These are phyloP conservation scores for Glaucidium brasilianum DNA, from an alignment of 2,113 vertebrate genomes.

Conservation along the genomic window DNA sequence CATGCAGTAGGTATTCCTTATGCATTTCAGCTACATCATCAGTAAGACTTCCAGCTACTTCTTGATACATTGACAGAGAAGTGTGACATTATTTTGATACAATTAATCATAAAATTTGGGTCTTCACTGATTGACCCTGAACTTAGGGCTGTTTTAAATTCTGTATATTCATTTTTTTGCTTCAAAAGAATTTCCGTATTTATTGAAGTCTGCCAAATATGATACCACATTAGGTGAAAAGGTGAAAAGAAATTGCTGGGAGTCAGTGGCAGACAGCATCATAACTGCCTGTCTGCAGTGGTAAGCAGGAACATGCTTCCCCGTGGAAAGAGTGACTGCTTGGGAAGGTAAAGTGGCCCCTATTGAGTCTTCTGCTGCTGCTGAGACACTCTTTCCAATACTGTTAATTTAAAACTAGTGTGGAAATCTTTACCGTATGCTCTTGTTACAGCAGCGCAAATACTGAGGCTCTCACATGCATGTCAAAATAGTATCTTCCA, in stretches of 20 bases:
- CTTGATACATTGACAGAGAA: neutral
- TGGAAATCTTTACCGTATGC: neutral
- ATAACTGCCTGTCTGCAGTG: neutral
- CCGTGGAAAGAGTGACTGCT: rapidly evolving
- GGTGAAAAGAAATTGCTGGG: neutral
- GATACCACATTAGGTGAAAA: neutral
- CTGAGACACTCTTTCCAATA: neutral
- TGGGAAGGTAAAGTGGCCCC: neutral
- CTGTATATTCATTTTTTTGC: neutral
- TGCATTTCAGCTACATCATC: neutral
- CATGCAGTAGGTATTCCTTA: neutral
- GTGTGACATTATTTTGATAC: neutral
- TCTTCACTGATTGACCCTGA: neutral
- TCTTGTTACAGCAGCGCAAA: neutral
- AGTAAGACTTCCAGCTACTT: neutral
- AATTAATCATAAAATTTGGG: neutral
- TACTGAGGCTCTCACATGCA: neutral
- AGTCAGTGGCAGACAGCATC: neutral
- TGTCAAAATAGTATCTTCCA: neutral
- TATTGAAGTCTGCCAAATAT: neutral
- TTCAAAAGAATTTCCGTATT: neutral
- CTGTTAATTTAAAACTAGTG: neutral
- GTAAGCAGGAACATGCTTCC: neutral
- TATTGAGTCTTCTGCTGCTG: neutral
- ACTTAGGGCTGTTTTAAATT: neutral